Base-by-base conservation (phyloP, 2,113 vertebrate species). In the Oceanodroma tethys region DNA sequence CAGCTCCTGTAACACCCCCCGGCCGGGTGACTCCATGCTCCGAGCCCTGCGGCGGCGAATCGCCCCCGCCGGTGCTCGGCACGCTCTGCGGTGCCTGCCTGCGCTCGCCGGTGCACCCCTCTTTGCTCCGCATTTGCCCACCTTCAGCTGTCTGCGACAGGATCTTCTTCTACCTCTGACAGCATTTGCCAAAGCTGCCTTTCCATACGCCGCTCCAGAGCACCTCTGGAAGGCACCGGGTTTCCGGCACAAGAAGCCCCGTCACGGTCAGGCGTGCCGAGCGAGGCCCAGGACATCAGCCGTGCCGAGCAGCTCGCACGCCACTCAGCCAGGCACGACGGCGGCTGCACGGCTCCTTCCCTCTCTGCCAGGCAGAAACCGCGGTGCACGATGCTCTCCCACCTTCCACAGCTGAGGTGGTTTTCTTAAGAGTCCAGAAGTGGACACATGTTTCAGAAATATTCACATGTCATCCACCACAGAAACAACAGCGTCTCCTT, bases 261-360 rank as follows among this genome's bases (percentile, higher is more conserved):
- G 2, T 16, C 27, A 10, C 0, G 2, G 34, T 12, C 0, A 0
- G 42, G 13, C 2, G 2, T 0, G 5, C 21, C 2, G 19, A 63
- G 71, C 2, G 1, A 60, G 18, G 27, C 43, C 20, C 11, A 2
- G 58, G 65, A 22, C 3, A 2, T 8, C 38, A 22, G 52, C 38
- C 0, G 14, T 22, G 38, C 43, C 5, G 0, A 27, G 30, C 42
- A 13, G 7, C 30, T 18, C 2, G 4, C 36, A 19, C 0, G 1
- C 6, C 14, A 0, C 17, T 6, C 52, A 60, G 66, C 21, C 47
- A 5, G 27, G 14, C 34, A 45, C 1, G 4, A 13, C 0, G 1
- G 72, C 2, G 1, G 45, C 56, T 6, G 19, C 73, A 14, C 11
- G 2, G 48, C 62, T 86, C 11, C 38, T 36, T 63, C 43, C 11